These are phyloP conservation scores for Leptinotarsa tumamoca DNA, from an alignment of 2,888 invertebrate genomes.

Conservation along the genomic window DNA sequence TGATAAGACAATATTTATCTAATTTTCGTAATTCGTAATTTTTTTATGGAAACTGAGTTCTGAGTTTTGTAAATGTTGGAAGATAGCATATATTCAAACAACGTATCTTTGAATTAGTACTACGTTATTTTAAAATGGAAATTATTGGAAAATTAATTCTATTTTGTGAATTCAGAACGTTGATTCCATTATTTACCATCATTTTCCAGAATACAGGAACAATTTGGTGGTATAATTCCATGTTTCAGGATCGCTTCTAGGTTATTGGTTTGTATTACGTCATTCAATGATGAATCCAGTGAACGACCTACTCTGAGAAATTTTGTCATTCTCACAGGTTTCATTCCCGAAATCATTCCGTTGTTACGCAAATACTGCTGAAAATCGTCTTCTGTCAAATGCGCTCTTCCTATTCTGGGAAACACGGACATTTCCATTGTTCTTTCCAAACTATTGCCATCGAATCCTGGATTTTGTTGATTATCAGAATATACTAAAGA, in stretches of 20 bases:
- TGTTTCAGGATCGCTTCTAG: not conserved
- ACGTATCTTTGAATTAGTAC: too few relatives aligned
- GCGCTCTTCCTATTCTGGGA: slow-evolving; percentile 13
- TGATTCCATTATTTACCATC: not conserved
- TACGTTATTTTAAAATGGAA: too few relatives aligned
- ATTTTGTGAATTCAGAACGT: too few relatives aligned
- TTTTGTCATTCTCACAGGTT: slow-evolving; percentile 26
- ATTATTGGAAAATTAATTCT: too few relatives aligned
- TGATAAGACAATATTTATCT: too few relatives aligned
- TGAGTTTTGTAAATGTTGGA: too few relatives aligned
- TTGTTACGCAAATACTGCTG: not conserved
- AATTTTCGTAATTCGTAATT: too few relatives aligned
- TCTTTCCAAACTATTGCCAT: not conserved
- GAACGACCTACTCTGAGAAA: slow-evolving; percentile 24
- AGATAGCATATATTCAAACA: too few relatives aligned
- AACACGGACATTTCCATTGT: slow-evolving; percentile 6
- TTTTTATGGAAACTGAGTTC: too few relatives aligned
- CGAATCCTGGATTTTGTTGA: slow-evolving; percentile 12
- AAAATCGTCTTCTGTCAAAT: not conserved
- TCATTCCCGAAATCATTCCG: not conserved
- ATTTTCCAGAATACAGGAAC: not conserved
- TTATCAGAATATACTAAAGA: not conserved
- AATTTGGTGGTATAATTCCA: not conserved
- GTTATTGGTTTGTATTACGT: not conserved
- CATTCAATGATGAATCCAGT: not conserved